Evolutionary conservation across 2,113 vertebrate genomes (phyloP).

Genomic region (Panthera tigris): DNA sequence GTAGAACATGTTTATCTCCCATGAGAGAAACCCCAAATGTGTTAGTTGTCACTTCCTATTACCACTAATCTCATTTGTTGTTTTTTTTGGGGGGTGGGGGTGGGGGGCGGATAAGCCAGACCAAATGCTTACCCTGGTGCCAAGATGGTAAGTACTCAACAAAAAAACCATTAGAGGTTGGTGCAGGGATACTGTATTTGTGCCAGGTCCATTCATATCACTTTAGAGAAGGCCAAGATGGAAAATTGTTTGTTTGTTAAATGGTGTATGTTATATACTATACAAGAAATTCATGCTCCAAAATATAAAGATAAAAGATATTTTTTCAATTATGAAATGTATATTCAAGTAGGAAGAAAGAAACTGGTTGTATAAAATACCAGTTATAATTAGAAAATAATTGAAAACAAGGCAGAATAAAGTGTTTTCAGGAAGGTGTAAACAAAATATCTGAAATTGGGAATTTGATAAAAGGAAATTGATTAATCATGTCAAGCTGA

Average conservation of each 20-base stretch:
- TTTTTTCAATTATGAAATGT: not conserved
- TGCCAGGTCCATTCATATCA: not conserved
- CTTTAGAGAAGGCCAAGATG: conserved; percentile 11
- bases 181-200: not conserved
- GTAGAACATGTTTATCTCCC: not conserved
- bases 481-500: not conserved
- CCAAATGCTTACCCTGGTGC: not conserved
- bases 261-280: not conserved
- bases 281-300: not conserved
- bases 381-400: not conserved
- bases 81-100: no score
- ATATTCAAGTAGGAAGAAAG: not conserved
- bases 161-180: not conserved
- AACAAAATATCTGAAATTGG: not conserved
- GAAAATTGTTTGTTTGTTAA: not conserved
- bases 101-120: not conserved
- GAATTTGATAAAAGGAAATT: conserved; percentile 3
- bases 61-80: not conserved
- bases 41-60: not conserved
- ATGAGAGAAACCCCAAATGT: not conserved
- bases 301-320: not conserved
- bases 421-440: not conserved
- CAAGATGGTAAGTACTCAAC: not conserved
- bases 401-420: not conserved
- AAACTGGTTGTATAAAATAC: not conserved